These are phyloP conservation scores for Melanerpes formicivorus DNA, from an alignment of 2,113 vertebrate genomes.

Conservation along the genomic window DNA sequence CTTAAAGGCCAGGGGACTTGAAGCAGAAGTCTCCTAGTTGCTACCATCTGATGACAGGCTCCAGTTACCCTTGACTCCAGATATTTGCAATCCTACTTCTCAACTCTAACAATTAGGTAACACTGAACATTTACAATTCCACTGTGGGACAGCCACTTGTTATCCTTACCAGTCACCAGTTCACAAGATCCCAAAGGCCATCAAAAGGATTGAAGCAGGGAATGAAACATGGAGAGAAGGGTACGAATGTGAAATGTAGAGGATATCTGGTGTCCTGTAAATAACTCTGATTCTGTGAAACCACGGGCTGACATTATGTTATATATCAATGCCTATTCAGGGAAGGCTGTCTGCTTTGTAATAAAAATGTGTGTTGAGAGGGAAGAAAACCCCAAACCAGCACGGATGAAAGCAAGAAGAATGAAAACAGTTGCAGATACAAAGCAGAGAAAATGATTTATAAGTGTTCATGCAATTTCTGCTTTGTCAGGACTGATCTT, in stretches of 20 bases:
- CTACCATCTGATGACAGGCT: background rate
- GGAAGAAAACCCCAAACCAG: background rate
- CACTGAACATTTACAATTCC: conserved; percentile 1
- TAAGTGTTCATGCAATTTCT: conserved; percentile 33
- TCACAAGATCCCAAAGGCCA: background rate
- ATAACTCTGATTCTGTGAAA: conserved; percentile 37
- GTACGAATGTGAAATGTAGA: conserved; percentile 11
- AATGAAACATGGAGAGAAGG: background rate
- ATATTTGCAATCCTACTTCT: conserved; percentile 14
- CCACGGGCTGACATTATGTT: conserved; percentile 5
- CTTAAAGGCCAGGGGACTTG: background rate
- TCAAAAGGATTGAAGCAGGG: background rate
- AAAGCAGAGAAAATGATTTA: conserved; percentile 51
- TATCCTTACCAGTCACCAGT: background rate
- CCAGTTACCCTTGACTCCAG: background rate
- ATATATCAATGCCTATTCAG: conserved; percentile 39
- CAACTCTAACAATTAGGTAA: conserved; percentile 1
- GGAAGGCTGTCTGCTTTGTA: conserved; percentile 33
- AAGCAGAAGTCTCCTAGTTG: background rate
- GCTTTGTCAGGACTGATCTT: conserved; percentile 55
- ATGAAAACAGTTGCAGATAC: conserved; percentile 45
- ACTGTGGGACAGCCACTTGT: background rate
- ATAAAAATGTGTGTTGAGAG: conserved; percentile 24
- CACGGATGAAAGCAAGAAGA: conserved; percentile 42
- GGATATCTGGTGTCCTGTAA: conserved; percentile 42